These are phyloP conservation scores for Thunnus thynnus DNA, from an alignment of 2,113 vertebrate genomes.

Conservation along the genomic window DNA sequence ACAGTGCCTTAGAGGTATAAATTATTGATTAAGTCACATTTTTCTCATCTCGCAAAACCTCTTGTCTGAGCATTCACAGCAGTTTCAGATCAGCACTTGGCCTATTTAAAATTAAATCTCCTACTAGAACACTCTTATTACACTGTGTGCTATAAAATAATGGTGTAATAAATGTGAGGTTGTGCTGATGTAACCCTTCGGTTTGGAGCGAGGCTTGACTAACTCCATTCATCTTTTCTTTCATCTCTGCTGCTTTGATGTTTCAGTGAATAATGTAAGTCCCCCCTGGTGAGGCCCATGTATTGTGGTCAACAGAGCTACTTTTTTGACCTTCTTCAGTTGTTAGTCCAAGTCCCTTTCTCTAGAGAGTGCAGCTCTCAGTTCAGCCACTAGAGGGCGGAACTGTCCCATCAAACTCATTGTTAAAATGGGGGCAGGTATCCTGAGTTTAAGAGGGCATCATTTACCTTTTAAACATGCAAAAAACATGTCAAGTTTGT, in stretches of 20 bases:
- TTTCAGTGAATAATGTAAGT: conserved; percentile 29
- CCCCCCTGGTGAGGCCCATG: conserved; percentile 1
- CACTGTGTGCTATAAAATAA: not conserved
- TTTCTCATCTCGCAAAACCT: no score
- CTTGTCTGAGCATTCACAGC: not conserved
- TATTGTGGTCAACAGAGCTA: conserved; percentile 16
- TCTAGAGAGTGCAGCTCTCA: not conserved
- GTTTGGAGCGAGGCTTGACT: not conserved
- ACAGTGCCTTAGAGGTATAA: not conserved
- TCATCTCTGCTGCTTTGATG: conserved; percentile 34
- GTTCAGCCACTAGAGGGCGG: conserved; percentile 57
- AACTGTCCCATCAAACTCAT: not conserved
- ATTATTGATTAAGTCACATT: not conserved
- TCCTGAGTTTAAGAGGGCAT: not conserved
- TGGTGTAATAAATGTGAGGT: not conserved
- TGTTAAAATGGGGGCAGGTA: not conserved
- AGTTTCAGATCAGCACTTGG: not conserved
- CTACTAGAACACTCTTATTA: no score
- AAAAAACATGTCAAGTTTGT: conserved; percentile 5
- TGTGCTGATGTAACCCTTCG: not conserved
- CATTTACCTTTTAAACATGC: not conserved
- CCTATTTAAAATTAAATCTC: not conserved
- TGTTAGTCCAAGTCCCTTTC: not conserved
- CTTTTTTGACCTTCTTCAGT: not conserved
- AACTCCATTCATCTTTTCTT: conserved; percentile 6